Evolutionary conservation across 2,888 invertebrate species (phyloP), one percentile per base, ranked within the genome.

Genomic region (Drosophila phalerata): DNA sequence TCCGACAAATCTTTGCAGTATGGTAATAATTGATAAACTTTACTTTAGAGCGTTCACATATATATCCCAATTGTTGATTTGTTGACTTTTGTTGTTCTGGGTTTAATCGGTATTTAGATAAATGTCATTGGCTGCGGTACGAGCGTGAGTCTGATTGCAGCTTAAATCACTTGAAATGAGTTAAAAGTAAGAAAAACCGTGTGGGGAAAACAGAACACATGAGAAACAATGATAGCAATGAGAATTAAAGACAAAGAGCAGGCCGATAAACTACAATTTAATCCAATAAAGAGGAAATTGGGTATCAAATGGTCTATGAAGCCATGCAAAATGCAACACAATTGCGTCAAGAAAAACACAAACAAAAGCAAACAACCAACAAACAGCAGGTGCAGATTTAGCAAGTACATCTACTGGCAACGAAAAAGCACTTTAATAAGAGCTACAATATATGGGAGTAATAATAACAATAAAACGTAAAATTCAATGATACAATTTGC

Each of bases 221-320:
- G 30, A 10, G 49, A 53, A 45, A 34, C 53, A 62, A 40, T 22
- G 49, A 38, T 55, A 61, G 53, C 58, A 52, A 52, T 32, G 9
- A 51, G 40, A 58, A 67, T 13, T 15, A 61, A 62, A 43, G 34
- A 19, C 51, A 62, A 70, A 58, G 22, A 28, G 42, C 32, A 51
- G 30, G 32, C 6, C 38, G 28, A 52, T 63, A 49, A 64, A 77
- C 62, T 55, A 49, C 43, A 38, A 55, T 69, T 73, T 79, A 88
- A 89, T 89, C 87, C 84, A 89, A 88, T 89, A 85, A 88, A 85
- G 55, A 6, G 60, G 71, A 87, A 89, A 88, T 82, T 89, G 80
- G 76, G 77, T 82, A 84, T 79, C 77, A 82, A 88, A 81, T 75
- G 77, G 73, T 73, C 69, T 73, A 66, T 64, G 85, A 88, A 85